Evolutionary conservation across 1,140 invertebrate genomes (phyloP).

Genomic region (Drosophila sp.): DNA sequence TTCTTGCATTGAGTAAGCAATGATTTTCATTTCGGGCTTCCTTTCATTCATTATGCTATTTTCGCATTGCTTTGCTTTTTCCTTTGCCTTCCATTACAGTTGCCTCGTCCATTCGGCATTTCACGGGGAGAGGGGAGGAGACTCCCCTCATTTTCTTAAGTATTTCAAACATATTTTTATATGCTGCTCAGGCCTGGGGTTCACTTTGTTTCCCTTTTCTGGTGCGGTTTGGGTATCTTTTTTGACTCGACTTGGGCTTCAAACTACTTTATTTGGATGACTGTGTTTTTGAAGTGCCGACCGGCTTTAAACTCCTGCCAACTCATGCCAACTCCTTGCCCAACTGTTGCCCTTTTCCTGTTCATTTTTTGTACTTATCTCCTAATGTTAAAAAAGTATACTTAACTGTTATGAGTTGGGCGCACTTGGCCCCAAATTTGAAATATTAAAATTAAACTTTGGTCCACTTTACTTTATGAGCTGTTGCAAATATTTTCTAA

Average conservation of each 20-base stretch:
- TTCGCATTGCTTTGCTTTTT: conserved; percentile 12
- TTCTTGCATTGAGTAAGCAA: conserved; percentile 43
- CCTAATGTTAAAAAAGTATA: conserved; percentile 15
- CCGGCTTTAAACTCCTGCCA: conserved; percentile 30
- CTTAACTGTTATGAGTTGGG: conserved; percentile 29
- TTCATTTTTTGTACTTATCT: neutral
- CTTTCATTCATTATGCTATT: conserved; percentile 39
- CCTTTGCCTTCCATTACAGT: conserved; percentile 5
- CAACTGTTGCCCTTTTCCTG: neutral
- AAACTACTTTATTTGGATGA: conserved; percentile 76
- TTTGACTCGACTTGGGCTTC: conserved; percentile 32
- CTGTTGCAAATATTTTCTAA: neutral
- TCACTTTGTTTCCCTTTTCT: conserved; percentile 43
- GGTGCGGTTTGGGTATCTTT: neutral
- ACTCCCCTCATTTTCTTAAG: conserved; percentile 66
- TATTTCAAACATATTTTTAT: conserved; percentile 76
- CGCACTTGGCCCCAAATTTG: neutral
- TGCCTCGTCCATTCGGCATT: conserved; percentile 19
- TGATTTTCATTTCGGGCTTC: conserved; percentile 54
- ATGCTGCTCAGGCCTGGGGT: conserved; percentile 55
- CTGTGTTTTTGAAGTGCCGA: conserved; percentile 66
- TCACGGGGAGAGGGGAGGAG: conserved; percentile 14
- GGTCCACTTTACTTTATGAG: neutral
- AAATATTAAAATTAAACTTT: conserved; percentile 21
- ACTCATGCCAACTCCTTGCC: neutral